These are phyloP conservation scores for Brachyalestes nurse DNA, from an alignment of 2,797 vertebrate genomes.

Conservation along the genomic window DNA sequence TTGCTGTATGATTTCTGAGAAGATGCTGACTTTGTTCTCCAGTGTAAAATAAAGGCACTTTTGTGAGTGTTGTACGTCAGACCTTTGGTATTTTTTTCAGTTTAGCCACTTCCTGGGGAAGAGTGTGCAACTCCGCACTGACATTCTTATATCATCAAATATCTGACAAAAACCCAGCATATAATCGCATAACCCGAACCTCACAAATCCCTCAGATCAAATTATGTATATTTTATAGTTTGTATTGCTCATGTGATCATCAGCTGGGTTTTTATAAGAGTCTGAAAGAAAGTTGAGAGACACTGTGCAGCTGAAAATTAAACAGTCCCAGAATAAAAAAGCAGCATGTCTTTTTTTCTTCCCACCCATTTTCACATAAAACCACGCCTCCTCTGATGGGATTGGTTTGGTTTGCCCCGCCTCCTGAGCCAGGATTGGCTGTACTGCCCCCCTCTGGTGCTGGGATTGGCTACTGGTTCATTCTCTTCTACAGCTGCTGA, in stretches of 20 bases:
- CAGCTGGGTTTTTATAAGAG: too few species aligned
- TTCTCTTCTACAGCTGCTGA: not conserved
- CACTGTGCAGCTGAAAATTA: not conserved
- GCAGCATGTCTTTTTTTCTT: not conserved
- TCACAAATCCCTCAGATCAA: too few species aligned
- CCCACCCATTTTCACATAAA: not conserved
- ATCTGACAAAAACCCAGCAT: not conserved
- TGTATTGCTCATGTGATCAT: too few species aligned
- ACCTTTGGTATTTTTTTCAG: conserved; percentile 9
- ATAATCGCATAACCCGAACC: not conserved
- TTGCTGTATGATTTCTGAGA: not conserved
- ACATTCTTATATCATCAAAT: not conserved
- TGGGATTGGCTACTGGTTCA: not conserved
- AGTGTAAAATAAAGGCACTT: conserved; percentile 1
- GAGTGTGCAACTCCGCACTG: not conserved
- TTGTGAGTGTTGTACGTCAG: not conserved
- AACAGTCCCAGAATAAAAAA: not conserved
- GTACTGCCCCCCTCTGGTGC: not conserved
- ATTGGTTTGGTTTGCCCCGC: not conserved
- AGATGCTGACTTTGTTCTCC: not conserved
- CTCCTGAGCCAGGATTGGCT: not conserved
- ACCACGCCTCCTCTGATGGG: not conserved
- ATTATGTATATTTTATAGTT: too few species aligned
- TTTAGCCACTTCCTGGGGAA: conserved; percentile 13
- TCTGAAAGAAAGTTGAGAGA: not conserved